phyloP scores from a whole-genome alignment of 2,113 vertebrate species.

The Alosa alosa region DNA sequence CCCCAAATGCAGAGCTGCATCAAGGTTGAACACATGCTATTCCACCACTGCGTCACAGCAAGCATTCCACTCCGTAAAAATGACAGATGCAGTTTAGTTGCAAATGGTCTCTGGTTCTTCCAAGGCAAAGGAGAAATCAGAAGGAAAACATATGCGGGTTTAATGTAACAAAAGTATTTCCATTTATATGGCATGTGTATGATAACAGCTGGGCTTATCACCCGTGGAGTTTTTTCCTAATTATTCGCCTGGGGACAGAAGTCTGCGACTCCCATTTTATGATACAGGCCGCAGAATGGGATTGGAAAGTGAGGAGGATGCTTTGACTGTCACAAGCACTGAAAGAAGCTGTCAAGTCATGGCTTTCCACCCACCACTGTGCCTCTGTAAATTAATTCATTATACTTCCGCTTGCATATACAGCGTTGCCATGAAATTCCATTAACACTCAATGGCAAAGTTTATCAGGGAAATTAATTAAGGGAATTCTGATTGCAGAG shows the following conservation, averaged over 20 bases:
- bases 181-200: conserved; percentile 13
- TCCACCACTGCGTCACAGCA: background rate
- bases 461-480: conserved; percentile 11
- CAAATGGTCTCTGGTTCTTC: background rate
- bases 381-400: background rate
- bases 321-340: conserved; percentile 1
- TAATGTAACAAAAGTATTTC: background rate
- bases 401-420: background rate
- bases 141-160: background rate
- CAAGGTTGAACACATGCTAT: background rate
- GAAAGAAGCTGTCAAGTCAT: background rate
- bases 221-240: background rate
- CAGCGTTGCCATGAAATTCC: background rate
- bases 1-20: background rate
- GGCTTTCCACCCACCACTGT: background rate
- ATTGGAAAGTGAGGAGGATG: background rate
- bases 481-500: background rate
- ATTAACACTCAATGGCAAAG: background rate
- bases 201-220: background rate
- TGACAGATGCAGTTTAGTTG: background rate
- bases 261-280: background rate
- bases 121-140: background rate
- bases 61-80: background rate
- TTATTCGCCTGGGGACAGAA: background rate
- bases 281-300: background rate